Conservation (phyloP, 2,113 vertebrate genomes). For the Misgurnus mizolepis region DNA sequence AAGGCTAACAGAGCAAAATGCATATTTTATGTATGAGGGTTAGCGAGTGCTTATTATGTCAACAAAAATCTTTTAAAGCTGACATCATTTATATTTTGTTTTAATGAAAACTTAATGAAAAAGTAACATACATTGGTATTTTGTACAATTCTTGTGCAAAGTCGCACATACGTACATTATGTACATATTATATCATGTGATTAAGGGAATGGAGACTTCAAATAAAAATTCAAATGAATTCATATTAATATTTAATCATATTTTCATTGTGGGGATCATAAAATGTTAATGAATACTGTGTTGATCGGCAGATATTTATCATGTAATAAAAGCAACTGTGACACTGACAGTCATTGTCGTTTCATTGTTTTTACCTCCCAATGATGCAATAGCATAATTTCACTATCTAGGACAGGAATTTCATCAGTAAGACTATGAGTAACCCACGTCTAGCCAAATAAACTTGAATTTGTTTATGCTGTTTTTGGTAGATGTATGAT, state of each 20-base stretch:
- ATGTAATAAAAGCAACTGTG: background rate
- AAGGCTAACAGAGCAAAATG: background rate
- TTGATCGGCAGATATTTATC: slow-evolving; percentile 15
- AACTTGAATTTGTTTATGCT: no score
- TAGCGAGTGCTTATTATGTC: background rate
- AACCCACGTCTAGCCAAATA: no score
- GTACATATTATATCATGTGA: slow-evolving; percentile 37
- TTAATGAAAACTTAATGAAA: slow-evolving; percentile 13
- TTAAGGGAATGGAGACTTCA: slow-evolving; percentile 33
- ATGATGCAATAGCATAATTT: background rate
- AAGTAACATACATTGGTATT: slow-evolving; percentile 40
- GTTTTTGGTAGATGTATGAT: no score
- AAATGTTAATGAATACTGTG: slow-evolving; percentile 3
- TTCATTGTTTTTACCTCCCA: background rate
- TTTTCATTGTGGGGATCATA: background rate
- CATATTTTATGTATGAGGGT: background rate
- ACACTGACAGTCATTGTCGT: background rate
- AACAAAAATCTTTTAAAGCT: slow-evolving; percentile 20
- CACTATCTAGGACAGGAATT: no score
- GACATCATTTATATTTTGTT: slow-evolving; percentile 10
- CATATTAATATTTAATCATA: slow-evolving; percentile 30
- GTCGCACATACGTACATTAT: slow-evolving; percentile 34
- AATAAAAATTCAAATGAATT: slow-evolving; percentile 28
- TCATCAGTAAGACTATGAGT: no score
- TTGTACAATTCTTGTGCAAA: slow-evolving; percentile 41